Evolutionary conservation across 1,140 invertebrate species (phyloP), one percentile per base, ranked within the genome.

Genomic region (Colletes gigas): DNA sequence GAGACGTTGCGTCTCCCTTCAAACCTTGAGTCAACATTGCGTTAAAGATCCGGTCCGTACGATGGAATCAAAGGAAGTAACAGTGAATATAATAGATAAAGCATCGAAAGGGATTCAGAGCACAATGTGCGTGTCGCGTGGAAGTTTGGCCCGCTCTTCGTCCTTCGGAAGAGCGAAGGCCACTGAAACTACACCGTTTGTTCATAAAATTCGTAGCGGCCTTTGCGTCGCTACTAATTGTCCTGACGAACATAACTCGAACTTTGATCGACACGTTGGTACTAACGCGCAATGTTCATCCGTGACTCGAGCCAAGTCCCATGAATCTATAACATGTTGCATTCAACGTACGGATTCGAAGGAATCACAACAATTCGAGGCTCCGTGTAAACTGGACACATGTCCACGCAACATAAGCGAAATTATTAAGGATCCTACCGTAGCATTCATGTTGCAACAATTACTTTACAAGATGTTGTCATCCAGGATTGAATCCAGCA

Each of bases 71-170:
- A 69, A 80, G 14, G 52, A 69, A 41, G 57, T 63, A 30, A 39
- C n/a, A 21, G 30, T 65, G 44, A 75, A 74, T 44, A 69, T 55
- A 4, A 10, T 44, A 4, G 15, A 75, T 50, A 52, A 65, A 47
- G n/a, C 5, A 17, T 19, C 72, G 9, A 70, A 76, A 17, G 44
- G 47, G 17, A 81, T 60, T 15, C 78, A 81, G 7, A 81, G 60
- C 47, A 59, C 47, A 0, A 17, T 70, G n/a, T 83, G 57, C 54
- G 41, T 60, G 12, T 78, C 69, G 4, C 57, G 59, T 6, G 77
- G 19, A 39, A 73, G 19, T 15, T 55, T 39, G 19, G 15, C 39
- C 15, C 30, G 12, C 8, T 14, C 14, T 39, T 19, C 17, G 1
- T 57, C 60, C 10, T 47, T 14, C 2, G 39, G 47, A 12, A 54